Evolutionary conservation across 2,797 vertebrate genomes (phyloP).

Genomic region (Scleropages formosus): DNA sequence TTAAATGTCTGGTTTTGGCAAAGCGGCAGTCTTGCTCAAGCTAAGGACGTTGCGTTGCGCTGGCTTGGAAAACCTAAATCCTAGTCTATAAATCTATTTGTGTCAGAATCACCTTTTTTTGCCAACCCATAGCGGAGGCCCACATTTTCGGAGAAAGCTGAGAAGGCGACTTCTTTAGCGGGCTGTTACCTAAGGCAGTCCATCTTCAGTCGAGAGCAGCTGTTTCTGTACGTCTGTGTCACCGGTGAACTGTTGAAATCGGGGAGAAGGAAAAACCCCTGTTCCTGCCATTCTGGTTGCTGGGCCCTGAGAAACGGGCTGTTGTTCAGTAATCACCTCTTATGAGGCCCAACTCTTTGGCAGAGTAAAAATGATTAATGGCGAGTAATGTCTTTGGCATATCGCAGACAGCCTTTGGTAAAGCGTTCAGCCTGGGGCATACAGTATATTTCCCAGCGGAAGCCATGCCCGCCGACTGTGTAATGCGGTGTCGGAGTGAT

Average conservation of each 20-base stretch:
- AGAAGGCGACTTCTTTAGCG: background rate
- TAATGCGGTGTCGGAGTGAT: background rate
- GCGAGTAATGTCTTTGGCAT: background rate
- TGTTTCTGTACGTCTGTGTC: background rate
- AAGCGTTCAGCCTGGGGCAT: background rate
- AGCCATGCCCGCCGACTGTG: background rate
- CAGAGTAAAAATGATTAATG: background rate
- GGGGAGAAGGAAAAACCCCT: background rate
- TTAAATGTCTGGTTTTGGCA: slow-evolving; percentile 10
- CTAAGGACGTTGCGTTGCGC: background rate
- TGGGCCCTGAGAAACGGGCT: background rate
- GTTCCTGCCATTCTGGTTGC: background rate
- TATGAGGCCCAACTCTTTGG: background rate
- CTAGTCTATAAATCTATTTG: background rate
- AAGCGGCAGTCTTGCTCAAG: slow-evolving; percentile 13
- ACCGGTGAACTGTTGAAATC: background rate
- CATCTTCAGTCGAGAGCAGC: background rate
- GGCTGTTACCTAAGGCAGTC: background rate
- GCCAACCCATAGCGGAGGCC: background rate
- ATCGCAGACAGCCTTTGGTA: background rate
- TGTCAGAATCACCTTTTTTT: background rate
- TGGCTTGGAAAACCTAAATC: slow-evolving; percentile 7
- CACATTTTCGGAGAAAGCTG: too few species aligned
- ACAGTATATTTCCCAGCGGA: background rate
- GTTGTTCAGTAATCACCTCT: background rate